These are phyloP conservation scores for Cyclopterus lumpus DNA, from an alignment of 2,797 vertebrate species.

Conservation along the genomic window DNA sequence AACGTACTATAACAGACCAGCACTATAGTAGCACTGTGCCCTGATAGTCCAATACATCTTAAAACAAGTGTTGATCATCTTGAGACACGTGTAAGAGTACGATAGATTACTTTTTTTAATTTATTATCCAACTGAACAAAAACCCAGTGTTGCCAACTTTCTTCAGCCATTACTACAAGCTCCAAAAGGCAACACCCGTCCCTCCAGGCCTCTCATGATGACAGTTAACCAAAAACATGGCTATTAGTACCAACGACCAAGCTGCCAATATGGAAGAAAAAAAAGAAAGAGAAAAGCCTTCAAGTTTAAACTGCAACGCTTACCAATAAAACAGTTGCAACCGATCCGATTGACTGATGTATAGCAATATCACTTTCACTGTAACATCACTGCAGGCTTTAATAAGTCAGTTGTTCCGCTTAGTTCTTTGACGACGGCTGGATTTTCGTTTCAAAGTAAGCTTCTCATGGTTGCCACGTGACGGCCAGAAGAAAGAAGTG, in stretches of 20 bases:
- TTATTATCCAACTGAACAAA: too few relatives aligned
- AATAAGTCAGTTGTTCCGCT: background rate
- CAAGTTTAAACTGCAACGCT: too few relatives aligned
- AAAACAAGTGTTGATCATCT: too few relatives aligned
- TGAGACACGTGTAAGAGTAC: too few relatives aligned
- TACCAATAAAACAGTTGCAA: background rate
- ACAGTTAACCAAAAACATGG: background rate
- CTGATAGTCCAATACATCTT: too few relatives aligned
- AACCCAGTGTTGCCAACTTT: background rate
- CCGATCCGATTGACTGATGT: too few relatives aligned
- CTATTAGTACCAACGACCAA: background rate
- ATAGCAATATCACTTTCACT: background rate
- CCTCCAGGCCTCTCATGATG: too few relatives aligned
- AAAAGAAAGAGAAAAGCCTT: too few relatives aligned
- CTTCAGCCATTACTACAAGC: background rate
- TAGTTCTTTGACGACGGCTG: background rate
- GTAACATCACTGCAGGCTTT: constrained; percentile 2
- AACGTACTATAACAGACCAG: background rate
- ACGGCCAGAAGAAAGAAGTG: background rate
- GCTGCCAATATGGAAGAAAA: too few relatives aligned
- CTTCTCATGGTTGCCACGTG: too few relatives aligned
- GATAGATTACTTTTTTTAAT: too few relatives aligned
- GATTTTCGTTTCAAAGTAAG: background rate
- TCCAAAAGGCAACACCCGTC: too few relatives aligned
- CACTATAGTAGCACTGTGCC: background rate